Conservation (phyloP, 2,888 invertebrate species). For the Lepetodrilus schrolli region DNA sequence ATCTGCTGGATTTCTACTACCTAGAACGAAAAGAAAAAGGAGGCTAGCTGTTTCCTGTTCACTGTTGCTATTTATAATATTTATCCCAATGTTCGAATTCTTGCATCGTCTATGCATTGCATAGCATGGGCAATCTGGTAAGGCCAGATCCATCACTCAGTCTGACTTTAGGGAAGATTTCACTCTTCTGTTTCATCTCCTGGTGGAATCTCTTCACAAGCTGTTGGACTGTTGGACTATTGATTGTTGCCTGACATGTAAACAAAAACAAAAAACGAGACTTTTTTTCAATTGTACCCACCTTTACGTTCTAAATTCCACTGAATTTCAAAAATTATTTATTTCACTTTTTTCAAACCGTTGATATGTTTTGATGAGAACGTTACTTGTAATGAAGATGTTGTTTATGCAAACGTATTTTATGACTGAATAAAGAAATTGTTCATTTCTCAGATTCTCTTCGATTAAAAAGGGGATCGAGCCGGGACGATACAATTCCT, state of each 20-base stretch:
- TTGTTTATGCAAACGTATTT: constrained; percentile 23
- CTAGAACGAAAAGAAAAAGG: too few species aligned
- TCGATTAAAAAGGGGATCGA: too few species aligned
- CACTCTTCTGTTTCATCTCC: not conserved
- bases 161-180: too few species aligned
- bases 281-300: too few species aligned
- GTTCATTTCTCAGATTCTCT: constrained; percentile 33
- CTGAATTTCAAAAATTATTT: not conserved
- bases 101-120: too few species aligned
- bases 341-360: not conserved
- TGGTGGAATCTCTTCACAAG: not conserved
- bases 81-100: too few species aligned
- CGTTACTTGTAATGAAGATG: not conserved
- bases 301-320: not conserved
- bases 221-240: not conserved
- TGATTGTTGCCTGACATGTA: not conserved
- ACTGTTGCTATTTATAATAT: too few species aligned
- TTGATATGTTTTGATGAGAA: not conserved
- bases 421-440: constrained; percentile 32
- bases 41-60: not conserved
- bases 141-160: not conserved
- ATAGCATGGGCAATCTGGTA: too few species aligned
- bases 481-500: too few species aligned
- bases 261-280: too few species aligned
- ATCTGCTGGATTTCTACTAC: too few species aligned